A percentile compares a stretch with the other conserved stretches of the same genome.
Evolutionary conservation across 2,113 vertebrate genomes (phyloP).

Genomic region (Colossoma macropomum): DNA sequence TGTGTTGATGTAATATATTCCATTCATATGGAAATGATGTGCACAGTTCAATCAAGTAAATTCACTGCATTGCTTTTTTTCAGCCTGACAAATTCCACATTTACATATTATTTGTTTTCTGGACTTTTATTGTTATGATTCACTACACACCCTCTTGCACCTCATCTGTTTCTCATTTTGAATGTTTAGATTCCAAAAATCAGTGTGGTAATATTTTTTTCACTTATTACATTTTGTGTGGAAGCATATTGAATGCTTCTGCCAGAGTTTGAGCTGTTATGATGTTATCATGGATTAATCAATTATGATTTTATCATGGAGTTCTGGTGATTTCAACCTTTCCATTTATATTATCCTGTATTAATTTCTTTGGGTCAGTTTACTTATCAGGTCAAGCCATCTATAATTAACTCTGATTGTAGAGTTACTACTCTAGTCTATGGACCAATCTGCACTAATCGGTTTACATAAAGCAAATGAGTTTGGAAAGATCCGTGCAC

Average conservation of each 20-base stretch:
- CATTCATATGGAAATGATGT: too few relatives aligned
- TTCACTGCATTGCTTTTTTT: too few relatives aligned
- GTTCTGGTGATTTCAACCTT: not conserved
- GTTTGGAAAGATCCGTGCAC: not conserved
- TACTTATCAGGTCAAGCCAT: not conserved
- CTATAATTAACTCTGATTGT: not conserved
- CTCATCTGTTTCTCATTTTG: too few relatives aligned
- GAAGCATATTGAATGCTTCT: not conserved
- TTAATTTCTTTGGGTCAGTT: not conserved
- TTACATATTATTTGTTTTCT: too few relatives aligned
- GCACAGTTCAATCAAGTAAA: too few relatives aligned
- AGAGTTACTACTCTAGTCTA: not conserved
- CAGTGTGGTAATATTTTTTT: not conserved
- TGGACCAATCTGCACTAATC: not conserved
- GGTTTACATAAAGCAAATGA: not conserved
- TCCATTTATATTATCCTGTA: not conserved
- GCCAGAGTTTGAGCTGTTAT: not conserved
- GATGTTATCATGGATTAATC: not conserved
- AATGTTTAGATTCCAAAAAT: too few relatives aligned
- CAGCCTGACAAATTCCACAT: too few relatives aligned
- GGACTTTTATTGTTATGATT: too few relatives aligned
- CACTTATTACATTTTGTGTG: not conserved
- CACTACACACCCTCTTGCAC: too few relatives aligned
- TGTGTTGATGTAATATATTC: too few relatives aligned
- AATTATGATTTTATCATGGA: slow-evolving; percentile 32